phyloP scores from a whole-genome alignment of 2,797 vertebrate species.

The Melopsittacus undulatus region DNA sequence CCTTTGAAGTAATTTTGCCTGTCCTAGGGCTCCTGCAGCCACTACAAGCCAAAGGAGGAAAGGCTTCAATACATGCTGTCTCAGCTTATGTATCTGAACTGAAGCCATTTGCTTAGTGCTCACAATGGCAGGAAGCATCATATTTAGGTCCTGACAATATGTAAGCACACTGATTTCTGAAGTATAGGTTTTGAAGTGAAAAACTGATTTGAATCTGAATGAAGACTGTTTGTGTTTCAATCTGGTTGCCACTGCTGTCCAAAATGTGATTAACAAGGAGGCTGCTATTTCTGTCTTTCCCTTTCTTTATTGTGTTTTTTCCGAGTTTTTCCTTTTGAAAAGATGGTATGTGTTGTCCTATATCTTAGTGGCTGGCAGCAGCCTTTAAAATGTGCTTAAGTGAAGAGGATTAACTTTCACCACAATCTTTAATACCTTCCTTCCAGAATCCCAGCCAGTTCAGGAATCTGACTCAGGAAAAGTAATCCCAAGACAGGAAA shows the following conservation, averaged over 20 bases:
- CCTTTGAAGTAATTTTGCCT: not conserved
- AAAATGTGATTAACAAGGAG: not conserved
- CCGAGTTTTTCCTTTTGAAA: not conserved
- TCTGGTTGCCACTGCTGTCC: not conserved
- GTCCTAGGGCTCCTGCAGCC: not conserved
- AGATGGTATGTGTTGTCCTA: not conserved
- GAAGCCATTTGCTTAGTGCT: not conserved
- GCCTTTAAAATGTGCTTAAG: not conserved
- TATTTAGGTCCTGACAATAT: not conserved
- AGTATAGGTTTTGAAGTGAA: not conserved
- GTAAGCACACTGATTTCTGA: not conserved
- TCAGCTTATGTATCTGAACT: not conserved
- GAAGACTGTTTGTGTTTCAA: not conserved
- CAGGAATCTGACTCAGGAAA: not conserved
- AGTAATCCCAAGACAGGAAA: not conserved
- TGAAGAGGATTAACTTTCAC: not conserved
- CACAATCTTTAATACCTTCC: not conserved
- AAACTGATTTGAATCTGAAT: not conserved
- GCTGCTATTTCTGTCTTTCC: not conserved
- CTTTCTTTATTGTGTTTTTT: not conserved
- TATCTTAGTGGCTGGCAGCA: not conserved
- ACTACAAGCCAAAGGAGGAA: not conserved
- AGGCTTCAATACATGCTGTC: not conserved
- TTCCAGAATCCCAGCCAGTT: not conserved
- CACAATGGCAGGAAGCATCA: slow-evolving; percentile 3